These are phyloP conservation scores for Megalops cyprinoides DNA, from an alignment of 2,797 vertebrate genomes.

Conservation along the genomic window DNA sequence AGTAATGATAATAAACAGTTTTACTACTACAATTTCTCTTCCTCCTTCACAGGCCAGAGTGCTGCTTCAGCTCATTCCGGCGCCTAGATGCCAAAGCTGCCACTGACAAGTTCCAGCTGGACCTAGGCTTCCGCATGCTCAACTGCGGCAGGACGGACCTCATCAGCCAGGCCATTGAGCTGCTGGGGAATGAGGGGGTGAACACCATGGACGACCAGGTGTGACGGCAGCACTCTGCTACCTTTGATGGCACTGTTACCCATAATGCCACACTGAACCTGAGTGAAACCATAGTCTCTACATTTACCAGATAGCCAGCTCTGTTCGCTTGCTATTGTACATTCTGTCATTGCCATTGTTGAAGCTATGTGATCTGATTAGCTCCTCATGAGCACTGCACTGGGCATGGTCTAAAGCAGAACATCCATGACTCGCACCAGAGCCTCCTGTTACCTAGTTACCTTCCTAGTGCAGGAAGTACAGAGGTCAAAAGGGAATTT, in stretches of 20 bases:
- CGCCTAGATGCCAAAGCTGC: constrained; percentile 85
- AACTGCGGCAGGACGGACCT: constrained; percentile 88
- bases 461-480: too few relatives aligned
- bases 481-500: too few relatives aligned
- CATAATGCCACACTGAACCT: not conserved
- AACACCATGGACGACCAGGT: constrained; percentile 93
- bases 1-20: too few relatives aligned
- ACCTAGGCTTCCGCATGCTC: constrained; percentile 93
- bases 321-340: too few relatives aligned
- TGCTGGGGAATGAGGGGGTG: constrained; percentile 81
- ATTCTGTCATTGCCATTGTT: not conserved
- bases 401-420: too few relatives aligned
- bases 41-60: constrained; percentile 76
- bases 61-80: constrained; percentile 85
- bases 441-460: too few relatives aligned
- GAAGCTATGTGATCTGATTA: not conserved
- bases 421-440: too few relatives aligned
- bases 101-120: constrained; percentile 82
- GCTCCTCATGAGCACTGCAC: too few relatives aligned
- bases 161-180: constrained; percentile 79
- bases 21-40: constrained; percentile 28
- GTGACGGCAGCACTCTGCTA: not conserved
- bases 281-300: too few relatives aligned
- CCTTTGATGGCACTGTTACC: not conserved
- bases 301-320: too few relatives aligned